Evolutionary conservation across 1,140 invertebrate genomes (phyloP), one percentile per base, ranked within the genome.

Genomic region (Philotrypesis tridentata): DNA sequence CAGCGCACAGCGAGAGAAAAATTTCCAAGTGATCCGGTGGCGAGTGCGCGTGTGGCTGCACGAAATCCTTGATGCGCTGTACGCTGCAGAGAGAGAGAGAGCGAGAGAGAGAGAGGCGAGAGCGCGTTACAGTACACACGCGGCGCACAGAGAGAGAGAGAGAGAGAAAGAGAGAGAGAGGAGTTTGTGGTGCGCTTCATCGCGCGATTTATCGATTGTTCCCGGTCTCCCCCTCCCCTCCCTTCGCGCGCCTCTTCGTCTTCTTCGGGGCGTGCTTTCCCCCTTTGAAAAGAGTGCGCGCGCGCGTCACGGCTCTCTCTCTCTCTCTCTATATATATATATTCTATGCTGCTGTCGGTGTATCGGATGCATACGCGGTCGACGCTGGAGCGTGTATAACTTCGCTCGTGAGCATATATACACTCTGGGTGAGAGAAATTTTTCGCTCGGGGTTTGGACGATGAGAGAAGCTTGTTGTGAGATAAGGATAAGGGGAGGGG

Each of bases 201-300:
- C 14, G 31, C 29, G 29, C 68, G 31, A 79, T 72, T 79, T 79
- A 79, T 79, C 68, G 78, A 79, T 79, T 79, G 68, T 71, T 79
- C 61, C 25, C 40, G n/a, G 17, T 48, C 14, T 29, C 37, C 31
- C 76, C 40, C 40, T 68, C n/a, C 60, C 65, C 21, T 25, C 17
- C 0, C n/a, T 37, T 29, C 27, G n/a, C n/a, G n/a, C n/a, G 12
- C 76, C 21, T 25, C 63, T 31, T 37, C 27, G 23, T 17, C 29
- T 48, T 29, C 43, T 43, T 21, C 29, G 43, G 43, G 27, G 70
- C 70, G 40, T 48, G 40, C 7, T 29, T 25, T 31, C 48, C 48
- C 29, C 43, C 12, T 60, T 60, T 61, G 25, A 21, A 17, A n/a
- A 23, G 70, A 21, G 70, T 25, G 48, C 4, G 11, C 31, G n/a